phyloP scores from a whole-genome alignment of 2,888 invertebrate genomes.

The Hyalella azteca region DNA sequence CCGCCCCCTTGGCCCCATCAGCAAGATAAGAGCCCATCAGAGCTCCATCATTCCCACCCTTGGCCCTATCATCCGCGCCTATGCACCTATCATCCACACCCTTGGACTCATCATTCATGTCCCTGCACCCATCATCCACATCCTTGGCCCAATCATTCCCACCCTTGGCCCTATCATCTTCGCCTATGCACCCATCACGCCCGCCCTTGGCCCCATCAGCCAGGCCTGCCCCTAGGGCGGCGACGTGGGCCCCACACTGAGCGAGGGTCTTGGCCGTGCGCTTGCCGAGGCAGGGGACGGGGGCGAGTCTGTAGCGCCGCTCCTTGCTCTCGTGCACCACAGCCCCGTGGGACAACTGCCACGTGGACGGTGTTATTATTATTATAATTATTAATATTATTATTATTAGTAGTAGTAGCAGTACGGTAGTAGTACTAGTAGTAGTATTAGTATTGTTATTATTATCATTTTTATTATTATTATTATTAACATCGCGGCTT shows the following conservation, averaged over 20 bases:
- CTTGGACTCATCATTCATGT: not conserved
- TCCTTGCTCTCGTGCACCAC: constrained; percentile 93
- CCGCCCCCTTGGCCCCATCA: too few species aligned
- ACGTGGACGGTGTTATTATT: constrained; percentile 62
- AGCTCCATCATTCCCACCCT: too few species aligned
- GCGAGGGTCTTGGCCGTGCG: constrained; percentile 54
- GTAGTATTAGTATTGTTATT: too few species aligned
- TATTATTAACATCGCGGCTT: too few species aligned
- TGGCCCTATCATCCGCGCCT: too few species aligned
- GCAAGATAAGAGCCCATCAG: too few species aligned
- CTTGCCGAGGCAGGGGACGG: constrained; percentile 44
- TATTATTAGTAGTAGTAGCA: not conserved
- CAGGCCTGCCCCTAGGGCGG: not conserved
- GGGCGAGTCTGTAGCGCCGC: constrained; percentile 52
- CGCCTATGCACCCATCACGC: not conserved
- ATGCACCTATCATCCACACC: too few species aligned
- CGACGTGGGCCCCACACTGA: constrained; percentile 52
- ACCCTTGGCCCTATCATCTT: too few species aligned
- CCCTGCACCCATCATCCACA: too few species aligned
- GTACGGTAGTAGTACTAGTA: not conserved
- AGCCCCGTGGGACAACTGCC: constrained; percentile 88
- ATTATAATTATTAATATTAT: not conserved
- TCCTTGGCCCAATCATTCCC: too few species aligned
- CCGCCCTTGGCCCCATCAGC: too few species aligned
- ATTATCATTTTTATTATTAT: too few species aligned